Evolutionary conservation across 2,113 vertebrate species (phyloP).

Genomic region (Cranoglanis bouderius): DNA sequence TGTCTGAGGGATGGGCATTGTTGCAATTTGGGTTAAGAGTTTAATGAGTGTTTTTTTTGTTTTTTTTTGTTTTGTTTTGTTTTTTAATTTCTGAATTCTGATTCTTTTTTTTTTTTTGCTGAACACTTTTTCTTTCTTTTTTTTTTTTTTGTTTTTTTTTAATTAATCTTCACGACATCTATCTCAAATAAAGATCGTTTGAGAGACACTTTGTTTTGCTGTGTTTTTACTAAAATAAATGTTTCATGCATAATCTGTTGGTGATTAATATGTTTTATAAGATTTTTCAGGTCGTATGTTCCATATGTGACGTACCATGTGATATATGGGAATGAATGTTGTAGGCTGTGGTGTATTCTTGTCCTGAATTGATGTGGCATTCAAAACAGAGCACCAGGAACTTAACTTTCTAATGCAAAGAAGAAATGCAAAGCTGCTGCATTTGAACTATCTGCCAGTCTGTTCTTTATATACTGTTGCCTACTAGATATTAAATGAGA

Average conservation of each 20-base stretch:
- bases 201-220: constrained; percentile 57
- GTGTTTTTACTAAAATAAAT: not conserved
- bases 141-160: constrained; percentile 41
- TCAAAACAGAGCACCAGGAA: not conserved
- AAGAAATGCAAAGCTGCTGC: not conserved
- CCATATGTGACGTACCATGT: not conserved
- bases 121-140: too few species aligned
- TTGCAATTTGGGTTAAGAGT: constrained; percentile 11
- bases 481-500: not conserved
- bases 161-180: constrained; percentile 61
- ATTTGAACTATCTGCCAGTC: not conserved
- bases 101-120: not conserved
- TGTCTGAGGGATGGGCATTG: constrained; percentile 21
- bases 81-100: constrained; percentile 30
- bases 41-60: constrained; percentile 10
- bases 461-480: not conserved
- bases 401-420: not conserved
- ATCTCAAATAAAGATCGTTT: constrained; percentile 71
- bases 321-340: not conserved
- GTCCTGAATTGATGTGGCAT: not conserved
- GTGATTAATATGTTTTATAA: not conserved
- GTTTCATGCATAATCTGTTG: not conserved
- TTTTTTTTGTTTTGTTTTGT: constrained; percentile 13
- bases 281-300: not conserved
- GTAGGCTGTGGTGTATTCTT: not conserved